These are phyloP conservation scores for Macrotis lagotis DNA, from an alignment of 2,113 vertebrate species.

Conservation along the genomic window DNA sequence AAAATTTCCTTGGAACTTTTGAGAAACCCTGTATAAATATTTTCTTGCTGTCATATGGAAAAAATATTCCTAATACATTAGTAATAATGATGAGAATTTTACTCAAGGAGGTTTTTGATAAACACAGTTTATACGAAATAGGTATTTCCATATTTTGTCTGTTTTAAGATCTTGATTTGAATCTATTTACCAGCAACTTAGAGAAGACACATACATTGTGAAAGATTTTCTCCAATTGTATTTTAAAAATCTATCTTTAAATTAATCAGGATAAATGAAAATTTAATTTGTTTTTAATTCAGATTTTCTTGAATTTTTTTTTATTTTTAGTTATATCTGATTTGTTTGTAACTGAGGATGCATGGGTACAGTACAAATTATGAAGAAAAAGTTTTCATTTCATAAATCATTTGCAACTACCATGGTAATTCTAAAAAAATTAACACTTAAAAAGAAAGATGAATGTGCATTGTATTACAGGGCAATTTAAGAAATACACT, in stretches of 20 bases:
- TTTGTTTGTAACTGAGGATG: not conserved
- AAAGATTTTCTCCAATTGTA: slow-evolving; percentile 12
- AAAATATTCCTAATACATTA: not conserved
- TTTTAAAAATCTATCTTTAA: not conserved
- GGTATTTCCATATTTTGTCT: not conserved
- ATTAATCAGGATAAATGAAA: not conserved
- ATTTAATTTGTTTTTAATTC: not conserved
- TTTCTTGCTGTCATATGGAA: not conserved
- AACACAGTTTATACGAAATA: not conserved
- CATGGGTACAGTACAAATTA: not conserved
- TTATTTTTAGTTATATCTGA: not conserved
- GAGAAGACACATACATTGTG: not conserved
- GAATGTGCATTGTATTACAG: not conserved
- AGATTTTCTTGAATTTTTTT: not conserved
- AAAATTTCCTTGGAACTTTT: not conserved
- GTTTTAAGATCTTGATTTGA: not conserved
- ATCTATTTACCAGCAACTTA: not conserved
- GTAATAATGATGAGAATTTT: not conserved
- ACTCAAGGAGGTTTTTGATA: not conserved
- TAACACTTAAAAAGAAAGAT: not conserved
- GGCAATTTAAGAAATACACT: not conserved
- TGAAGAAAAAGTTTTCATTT: slow-evolving; percentile 9
- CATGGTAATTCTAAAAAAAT: not conserved
- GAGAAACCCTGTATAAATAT: not conserved
- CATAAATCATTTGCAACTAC: not conserved